Base-by-base conservation (phyloP, 2,888 invertebrate species). In the Xanthorhoe spadicearia region DNA sequence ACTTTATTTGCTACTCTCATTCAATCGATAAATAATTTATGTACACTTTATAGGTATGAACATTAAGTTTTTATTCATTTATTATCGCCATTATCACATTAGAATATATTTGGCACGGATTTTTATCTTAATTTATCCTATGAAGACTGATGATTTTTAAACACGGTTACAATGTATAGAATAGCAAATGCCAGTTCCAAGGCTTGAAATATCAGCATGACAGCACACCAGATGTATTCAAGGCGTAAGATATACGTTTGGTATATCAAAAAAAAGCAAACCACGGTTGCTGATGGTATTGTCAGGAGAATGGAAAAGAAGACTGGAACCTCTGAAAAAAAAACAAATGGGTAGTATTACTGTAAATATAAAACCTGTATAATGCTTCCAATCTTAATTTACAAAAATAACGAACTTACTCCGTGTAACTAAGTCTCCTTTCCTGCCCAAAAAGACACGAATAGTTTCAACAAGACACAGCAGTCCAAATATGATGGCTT, bases 211-310 rank as follows among this genome's bases (percentile, higher is more conserved):
- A 95, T 95, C 66, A 98, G 93, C 94, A 98, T 97, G 81, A 98
- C 97, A 70, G 96, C 95, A 88, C 97, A 96, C 85, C 98, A 95
- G 78, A 98, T 97, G 79, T 97, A 96, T 92, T 99, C 99, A 72
- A 98, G 93, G 73, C 97, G 94, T 57, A 98, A 94, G 63, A 98
- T 96, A 87, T 97, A 97, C 48, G 97, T 96, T 92, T 99, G 98
- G 95, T 97, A 98, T 72, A 97, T 94, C 68, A 98, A 94, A 82
- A 98, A 95, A 91, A 98, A 98, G 66, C 97, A 93, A n/a, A 97
- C 96, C 48, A 97, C 97, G 66, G 96, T 91, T 50, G 97, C 95
- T 74, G 97, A 96, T 5, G 98, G 98, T 80, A 98, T 94, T 67
- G 97, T 97, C 71, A 98, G 94, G 62, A 97, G 82, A 72, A 98